Percentiles rank a stretch among this genome's conserved stretches.
These are phyloP conservation scores for Botia kubotai DNA, from an alignment of 2,797 vertebrate genomes.

Conservation along the genomic window DNA sequence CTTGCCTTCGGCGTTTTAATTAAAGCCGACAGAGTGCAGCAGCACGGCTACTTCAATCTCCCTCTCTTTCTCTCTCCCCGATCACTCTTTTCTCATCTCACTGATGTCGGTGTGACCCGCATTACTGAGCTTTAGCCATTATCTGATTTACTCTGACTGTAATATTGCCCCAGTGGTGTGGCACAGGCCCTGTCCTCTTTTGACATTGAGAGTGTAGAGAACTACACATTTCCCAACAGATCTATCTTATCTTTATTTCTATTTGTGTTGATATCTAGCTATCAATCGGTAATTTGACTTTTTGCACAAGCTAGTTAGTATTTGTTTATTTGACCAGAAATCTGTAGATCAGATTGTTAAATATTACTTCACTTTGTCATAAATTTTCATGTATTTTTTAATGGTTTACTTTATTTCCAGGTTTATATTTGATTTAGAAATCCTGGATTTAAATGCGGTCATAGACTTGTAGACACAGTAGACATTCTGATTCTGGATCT, in stretches of 20 bases:
- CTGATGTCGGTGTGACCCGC: slow-evolving; percentile 22
- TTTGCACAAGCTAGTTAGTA: too few species aligned
- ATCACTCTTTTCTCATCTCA: slow-evolving; percentile 31
- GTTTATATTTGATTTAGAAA: neutral
- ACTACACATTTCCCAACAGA: slow-evolving; percentile 12
- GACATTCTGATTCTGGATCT: neutral
- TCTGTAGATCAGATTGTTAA: neutral
- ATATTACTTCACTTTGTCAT: neutral
- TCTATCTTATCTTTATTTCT: neutral
- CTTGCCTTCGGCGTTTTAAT: slow-evolving; percentile 50
- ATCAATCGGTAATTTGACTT: too few species aligned
- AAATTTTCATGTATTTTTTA: too few species aligned
- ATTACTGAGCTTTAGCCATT: slow-evolving; percentile 35
- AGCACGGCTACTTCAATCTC: neutral
- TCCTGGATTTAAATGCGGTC: neutral
- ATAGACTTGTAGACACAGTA: neutral
- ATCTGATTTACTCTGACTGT: slow-evolving; percentile 50
- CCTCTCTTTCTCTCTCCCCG: slow-evolving; percentile 11
- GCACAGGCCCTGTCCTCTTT: slow-evolving; percentile 20
- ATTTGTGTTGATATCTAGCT: neutral
- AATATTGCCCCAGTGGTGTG: slow-evolving; percentile 41
- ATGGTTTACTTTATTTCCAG: neutral
- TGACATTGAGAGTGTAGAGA: slow-evolving; percentile 36
- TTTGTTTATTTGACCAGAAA: too few species aligned
- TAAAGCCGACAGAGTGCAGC: slow-evolving; percentile 37